Base-by-base conservation (phyloP, 2,888 invertebrate genomes). In the Eurytoma adleriae region DNA sequence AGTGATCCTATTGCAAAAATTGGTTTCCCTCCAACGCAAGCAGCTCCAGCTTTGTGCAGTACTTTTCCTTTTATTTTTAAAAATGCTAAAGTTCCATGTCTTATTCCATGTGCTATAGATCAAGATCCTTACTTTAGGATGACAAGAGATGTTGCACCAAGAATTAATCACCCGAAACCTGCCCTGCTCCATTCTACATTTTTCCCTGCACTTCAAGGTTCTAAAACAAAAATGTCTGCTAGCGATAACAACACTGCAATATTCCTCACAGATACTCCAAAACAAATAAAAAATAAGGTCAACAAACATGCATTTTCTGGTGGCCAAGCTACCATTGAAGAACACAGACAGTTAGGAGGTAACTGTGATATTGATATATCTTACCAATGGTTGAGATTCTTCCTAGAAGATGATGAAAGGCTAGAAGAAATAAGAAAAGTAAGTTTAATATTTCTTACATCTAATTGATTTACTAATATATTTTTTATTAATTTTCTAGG, bases 121-220 rank as follows among this genome's bases (percentile, higher is more conserved):
- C 99, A 99, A 93, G 99, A 99, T 92, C 99, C 99, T 0, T 99
- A 99, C 91, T 99, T 99, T 92, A 94, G 99, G 52, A 98, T 99
- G 99, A 96, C 98, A 0, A 93, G 99, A 74, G 99, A 99, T 92
- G 98, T 99, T 24, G 83, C 79, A 52, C 98, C 99, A 0, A 93
- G 96, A 14, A 92, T 99, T 16, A 96, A 97, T 85, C 93, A 94
- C 91, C 94, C 95, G 18, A 97, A 99, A 91, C 98, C 99, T 75
- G 94, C 98, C 4, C 91, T 97, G 62, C 89, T 97, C 50, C 98
- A 98, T 90, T 95, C 97, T 18, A 92, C 94, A 80, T 98, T 99
- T 89, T 95, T 98, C 84, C 98, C 98, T 0, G 97, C 98, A 0
- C 91, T 99, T 68, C 99, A 99, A 91, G 99, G 99, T 0, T 97